Base-by-base conservation (phyloP, 2,797 vertebrate species). In the Triplophysa yarkandensis region DNA sequence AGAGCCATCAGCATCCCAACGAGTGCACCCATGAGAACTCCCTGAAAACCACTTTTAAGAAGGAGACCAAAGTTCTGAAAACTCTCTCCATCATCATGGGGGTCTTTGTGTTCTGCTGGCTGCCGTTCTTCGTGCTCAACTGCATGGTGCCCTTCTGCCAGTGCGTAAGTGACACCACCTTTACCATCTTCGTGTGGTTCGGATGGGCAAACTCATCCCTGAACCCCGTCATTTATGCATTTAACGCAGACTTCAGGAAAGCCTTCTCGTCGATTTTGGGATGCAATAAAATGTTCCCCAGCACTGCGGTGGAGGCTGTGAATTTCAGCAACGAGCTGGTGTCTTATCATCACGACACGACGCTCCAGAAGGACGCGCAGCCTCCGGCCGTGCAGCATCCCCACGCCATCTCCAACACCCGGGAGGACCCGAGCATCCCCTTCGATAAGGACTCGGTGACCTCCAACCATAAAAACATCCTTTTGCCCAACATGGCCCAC, bases 21-120 rank as follows among this genome's bases (percentile, higher is more conserved):
- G 71, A 88, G 41, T 80, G 88, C 68, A 78, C 87, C 0, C 83
- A 90, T 0, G 88, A 91, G 11, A 89, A 79, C 76, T 90, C 91
- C 0, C 81, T 95, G 19, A 92, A 91, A 82, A 89, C 89, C 0
- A 88, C 89, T 0, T 92, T 92, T n/a, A 91, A 87, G 79, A 94
- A 93, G 71, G 93, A 95, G 67, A 94, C 92, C 80, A 94, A 94
- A 81, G 91, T 89, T 68, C 85, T 90, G 8, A 89, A 89, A 84
- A 91, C 89, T 0, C 83, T 89, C 7, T 89, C 86, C 2, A 46
- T 91, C 76, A 90, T 89, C 6, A 77, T 87, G 89, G 89, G 90
- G 0, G 83, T 85, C 19, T 89, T 92, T 8, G 87, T 89, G 16
- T 88, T 85, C 72, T 92, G 89, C 75, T 89, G 89, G 88, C 85